Conservation (phyloP, 2,888 invertebrate species). For the Proisotoma minuta region DNA sequence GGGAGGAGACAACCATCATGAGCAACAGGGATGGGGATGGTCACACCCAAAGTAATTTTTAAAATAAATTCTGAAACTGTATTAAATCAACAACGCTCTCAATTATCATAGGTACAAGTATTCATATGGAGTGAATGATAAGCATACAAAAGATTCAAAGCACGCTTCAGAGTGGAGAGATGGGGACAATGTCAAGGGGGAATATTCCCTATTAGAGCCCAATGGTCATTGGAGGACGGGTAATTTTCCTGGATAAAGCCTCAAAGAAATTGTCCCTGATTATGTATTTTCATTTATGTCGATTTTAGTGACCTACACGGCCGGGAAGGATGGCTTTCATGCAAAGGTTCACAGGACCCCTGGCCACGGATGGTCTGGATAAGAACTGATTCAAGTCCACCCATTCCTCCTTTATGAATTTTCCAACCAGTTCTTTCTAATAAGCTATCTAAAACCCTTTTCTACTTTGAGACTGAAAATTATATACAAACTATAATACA, state of each 20-base stretch:
- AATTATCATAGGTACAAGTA: background rate
- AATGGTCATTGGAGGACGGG: constrained; percentile 26
- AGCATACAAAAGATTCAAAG: constrained; percentile 32
- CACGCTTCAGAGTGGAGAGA: constrained; percentile 33
- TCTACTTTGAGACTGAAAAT: too few species aligned
- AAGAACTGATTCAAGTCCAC: too few species aligned
- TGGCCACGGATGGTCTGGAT: constrained; percentile 10
- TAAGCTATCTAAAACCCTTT: too few species aligned
- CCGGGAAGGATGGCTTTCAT: constrained; percentile 32
- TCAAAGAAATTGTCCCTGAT: background rate
- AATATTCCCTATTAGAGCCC: constrained; percentile 14
- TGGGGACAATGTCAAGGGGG: constrained; percentile 25
- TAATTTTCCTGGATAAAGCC: constrained; percentile 7
- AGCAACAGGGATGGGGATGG: too few species aligned
- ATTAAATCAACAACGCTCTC: too few species aligned
- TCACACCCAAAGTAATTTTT: too few species aligned
- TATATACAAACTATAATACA: too few species aligned
- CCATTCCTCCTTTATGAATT: too few species aligned
- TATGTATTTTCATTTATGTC: background rate
- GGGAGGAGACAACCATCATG: too few species aligned
- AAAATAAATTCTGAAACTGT: too few species aligned
- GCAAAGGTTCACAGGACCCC: constrained; percentile 34
- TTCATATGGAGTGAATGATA: constrained; percentile 24
- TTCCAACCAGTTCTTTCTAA: too few species aligned
- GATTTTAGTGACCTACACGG: constrained; percentile 21